Conservation (phyloP, 2,888 invertebrate genomes). For the Frankliniella fusca region DNA sequence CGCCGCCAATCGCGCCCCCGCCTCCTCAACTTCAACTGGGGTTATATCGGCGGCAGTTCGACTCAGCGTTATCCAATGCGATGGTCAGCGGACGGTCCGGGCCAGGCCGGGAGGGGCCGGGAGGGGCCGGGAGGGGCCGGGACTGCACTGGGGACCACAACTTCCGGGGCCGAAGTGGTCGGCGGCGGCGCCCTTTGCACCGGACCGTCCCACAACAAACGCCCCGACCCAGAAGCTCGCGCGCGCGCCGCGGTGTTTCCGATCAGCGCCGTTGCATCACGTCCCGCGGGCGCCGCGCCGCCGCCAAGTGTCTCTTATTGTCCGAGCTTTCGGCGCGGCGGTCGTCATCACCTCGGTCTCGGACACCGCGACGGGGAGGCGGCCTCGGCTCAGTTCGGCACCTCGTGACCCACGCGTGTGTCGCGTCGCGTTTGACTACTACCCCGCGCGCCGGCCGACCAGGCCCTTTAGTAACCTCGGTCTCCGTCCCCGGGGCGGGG, state of each 20-base stretch:
- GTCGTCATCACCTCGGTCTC: not conserved
- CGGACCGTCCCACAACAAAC: not conserved
- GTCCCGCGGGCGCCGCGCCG: not conserved
- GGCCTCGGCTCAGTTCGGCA: not conserved
- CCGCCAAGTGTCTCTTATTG: not conserved
- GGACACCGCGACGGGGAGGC: not conserved
- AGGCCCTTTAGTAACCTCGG: constrained; percentile 5
- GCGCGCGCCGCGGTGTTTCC: not conserved
- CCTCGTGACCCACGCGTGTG: not conserved
- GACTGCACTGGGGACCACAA: not conserved
- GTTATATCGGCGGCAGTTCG: too few relatives aligned
- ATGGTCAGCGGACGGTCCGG: not conserved
- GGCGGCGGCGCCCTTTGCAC: not conserved
- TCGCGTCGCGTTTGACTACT: not conserved
- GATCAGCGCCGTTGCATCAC: not conserved
- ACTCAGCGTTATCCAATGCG: not conserved
- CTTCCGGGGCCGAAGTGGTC: not conserved
- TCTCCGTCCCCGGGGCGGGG: not conserved
- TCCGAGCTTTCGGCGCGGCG: not conserved
- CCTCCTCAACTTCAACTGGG: too few relatives aligned
- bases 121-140: too few relatives aligned
- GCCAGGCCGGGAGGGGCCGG: too few relatives aligned
- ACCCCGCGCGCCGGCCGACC: not conserved
- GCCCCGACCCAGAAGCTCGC: not conserved
- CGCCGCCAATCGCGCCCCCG: not conserved